These are phyloP conservation scores for Telenomus remus DNA, from an alignment of 1,140 invertebrate species.

Conservation along the genomic window DNA sequence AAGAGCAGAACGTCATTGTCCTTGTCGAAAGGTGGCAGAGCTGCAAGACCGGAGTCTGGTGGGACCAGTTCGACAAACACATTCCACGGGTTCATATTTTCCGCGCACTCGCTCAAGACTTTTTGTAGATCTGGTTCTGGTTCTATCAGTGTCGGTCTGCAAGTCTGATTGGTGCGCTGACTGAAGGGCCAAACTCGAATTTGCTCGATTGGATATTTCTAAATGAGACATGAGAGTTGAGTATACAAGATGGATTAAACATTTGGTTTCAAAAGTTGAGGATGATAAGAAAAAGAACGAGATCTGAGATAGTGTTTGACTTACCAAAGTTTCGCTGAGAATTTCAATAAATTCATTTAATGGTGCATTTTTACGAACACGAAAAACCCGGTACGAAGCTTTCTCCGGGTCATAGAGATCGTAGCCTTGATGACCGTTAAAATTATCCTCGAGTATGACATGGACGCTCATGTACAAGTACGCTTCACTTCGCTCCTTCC, in stretches of 20 bases:
- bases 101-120: constrained; percentile 85
- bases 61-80: constrained; percentile 93
- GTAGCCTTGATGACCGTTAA: constrained; percentile 96
- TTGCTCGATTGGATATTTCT: constrained; percentile 90
- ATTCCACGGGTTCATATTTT: constrained; percentile 92
- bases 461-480: constrained; percentile 97
- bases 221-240: too few relatives aligned
- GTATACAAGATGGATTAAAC: too few relatives aligned
- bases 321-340: constrained; percentile 88
- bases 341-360: constrained; percentile 90
- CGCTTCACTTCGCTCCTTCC: constrained; percentile 96
- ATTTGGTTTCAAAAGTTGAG: neutral
- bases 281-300: constrained; percentile 52
- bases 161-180: constrained; percentile 90
- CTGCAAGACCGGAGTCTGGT: constrained; percentile 85
- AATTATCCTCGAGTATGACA: constrained; percentile 90
- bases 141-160: constrained; percentile 90
- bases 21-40: constrained; percentile 91
- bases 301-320: constrained; percentile 51
- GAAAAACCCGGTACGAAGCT: constrained; percentile 89
- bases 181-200: constrained; percentile 95
- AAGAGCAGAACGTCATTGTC: constrained; percentile 95
- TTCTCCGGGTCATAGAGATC: constrained; percentile 96
- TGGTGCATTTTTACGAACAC: constrained; percentile 90
- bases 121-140: constrained; percentile 87